These are phyloP conservation scores for Hemithea aestivaria DNA, from an alignment of 2,888 invertebrate species.

Conservation along the genomic window DNA sequence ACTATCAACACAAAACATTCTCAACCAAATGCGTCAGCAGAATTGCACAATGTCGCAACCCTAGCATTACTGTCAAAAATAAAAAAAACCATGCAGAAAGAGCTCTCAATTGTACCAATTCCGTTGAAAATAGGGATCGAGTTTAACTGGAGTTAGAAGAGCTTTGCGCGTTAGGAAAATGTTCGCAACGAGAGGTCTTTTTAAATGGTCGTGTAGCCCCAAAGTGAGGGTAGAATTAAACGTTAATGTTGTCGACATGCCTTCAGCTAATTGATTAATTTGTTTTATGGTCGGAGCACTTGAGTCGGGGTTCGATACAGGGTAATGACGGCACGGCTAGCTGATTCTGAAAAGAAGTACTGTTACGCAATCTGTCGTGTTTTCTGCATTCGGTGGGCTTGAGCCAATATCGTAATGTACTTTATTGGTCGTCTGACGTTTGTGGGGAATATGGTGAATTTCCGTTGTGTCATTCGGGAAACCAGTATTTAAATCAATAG, in stretches of 20 bases:
- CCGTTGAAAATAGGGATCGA: slow-evolving; percentile 27
- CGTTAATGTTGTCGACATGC: slow-evolving; percentile 77
- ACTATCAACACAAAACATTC: slow-evolving; percentile 65
- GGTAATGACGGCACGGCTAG: slow-evolving; percentile 66
- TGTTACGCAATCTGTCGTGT: slow-evolving; percentile 76
- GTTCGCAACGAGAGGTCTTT: slow-evolving; percentile 11
- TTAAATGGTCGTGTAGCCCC: slow-evolving; percentile 34
- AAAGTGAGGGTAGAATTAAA: slow-evolving; percentile 69
- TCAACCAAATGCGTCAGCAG: slow-evolving; percentile 71
- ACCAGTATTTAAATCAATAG: too few species aligned
- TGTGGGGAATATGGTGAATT: neutral
- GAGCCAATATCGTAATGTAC: slow-evolving; percentile 42
- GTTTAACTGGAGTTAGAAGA: slow-evolving; percentile 27
- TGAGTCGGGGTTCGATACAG: slow-evolving; percentile 66
- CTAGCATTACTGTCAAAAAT: slow-evolving; percentile 59
- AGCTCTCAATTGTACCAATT: slow-evolving; percentile 28
- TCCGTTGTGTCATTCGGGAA: too few species aligned
- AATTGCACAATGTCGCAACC: slow-evolving; percentile 61
- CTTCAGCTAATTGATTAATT: slow-evolving; percentile 78
- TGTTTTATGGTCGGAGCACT: slow-evolving; percentile 74
- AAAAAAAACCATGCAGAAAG: slow-evolving; percentile 35
- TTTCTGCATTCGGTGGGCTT: slow-evolving; percentile 43
- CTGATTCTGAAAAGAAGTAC: slow-evolving; percentile 57
- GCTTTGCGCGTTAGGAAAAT: slow-evolving; percentile 1
- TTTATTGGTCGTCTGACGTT: slow-evolving; percentile 15